Evolutionary conservation across 2,888 invertebrate species (phyloP).

Genomic region (Polia nebulosa): DNA sequence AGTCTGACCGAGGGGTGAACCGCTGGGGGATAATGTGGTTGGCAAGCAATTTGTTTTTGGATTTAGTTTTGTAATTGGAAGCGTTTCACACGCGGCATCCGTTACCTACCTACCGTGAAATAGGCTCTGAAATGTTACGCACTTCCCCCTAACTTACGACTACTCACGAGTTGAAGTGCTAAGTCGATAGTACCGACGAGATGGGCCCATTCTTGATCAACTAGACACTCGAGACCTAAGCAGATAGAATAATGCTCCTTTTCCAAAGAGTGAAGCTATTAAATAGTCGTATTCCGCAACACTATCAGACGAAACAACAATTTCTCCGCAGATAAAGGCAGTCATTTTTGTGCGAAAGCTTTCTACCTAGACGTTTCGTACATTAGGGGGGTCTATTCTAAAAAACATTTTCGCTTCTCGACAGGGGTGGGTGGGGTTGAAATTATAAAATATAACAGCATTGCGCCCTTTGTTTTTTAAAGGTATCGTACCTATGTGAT

Average conservation of each 20-base stretch:
- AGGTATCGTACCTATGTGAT: constrained; percentile 79
- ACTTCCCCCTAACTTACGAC: constrained; percentile 20
- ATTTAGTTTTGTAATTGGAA: constrained; percentile 72
- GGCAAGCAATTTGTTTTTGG: constrained; percentile 74
- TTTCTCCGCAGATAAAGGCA: constrained; percentile 80
- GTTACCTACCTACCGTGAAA: constrained; percentile 35
- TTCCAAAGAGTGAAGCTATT: constrained; percentile 56
- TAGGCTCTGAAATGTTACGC: constrained; percentile 21
- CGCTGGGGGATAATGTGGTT: constrained; percentile 72
- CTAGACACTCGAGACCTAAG: constrained; percentile 27
- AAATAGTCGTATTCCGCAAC: constrained; percentile 72
- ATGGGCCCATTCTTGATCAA: constrained; percentile 31
- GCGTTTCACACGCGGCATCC: constrained; percentile 52
- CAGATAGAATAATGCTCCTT: constrained; percentile 43
- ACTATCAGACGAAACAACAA: constrained; percentile 78
- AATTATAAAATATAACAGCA: constrained; percentile 87
- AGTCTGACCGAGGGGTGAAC: constrained; percentile 67
- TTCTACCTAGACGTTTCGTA: constrained; percentile 82
- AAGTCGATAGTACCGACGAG: constrained; percentile 16
- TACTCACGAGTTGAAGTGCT: constrained; percentile 33
- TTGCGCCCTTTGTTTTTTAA: constrained; percentile 88
- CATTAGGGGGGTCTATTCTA: constrained; percentile 85
- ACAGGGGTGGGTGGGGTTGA: constrained; percentile 74
- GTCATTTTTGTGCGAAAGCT: constrained; percentile 80
- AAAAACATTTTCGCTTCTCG: constrained; percentile 79